These are phyloP conservation scores for Arctocebus calabarensis DNA, from an alignment of 2,797 vertebrate species.

Conservation along the genomic window DNA sequence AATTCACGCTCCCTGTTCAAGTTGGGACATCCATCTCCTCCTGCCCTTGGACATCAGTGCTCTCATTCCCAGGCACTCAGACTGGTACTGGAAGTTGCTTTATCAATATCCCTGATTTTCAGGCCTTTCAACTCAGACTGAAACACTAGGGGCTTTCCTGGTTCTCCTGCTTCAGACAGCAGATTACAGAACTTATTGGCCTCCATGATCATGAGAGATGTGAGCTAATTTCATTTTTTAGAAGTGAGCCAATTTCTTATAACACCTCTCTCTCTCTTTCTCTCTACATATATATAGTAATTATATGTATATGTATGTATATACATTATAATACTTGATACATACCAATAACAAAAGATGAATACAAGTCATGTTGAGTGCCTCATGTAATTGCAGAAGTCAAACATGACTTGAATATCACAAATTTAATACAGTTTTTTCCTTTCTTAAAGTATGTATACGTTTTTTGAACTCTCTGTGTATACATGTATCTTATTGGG, in stretches of 20 bases:
- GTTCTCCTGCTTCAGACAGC: background rate
- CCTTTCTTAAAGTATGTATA: too few species aligned
- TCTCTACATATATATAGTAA: background rate
- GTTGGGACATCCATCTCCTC: background rate
- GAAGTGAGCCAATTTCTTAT: background rate
- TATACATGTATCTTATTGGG: background rate
- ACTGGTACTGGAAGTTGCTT: background rate
- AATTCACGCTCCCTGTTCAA: background rate
- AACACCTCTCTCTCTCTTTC: background rate
- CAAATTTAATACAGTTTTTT: too few species aligned
- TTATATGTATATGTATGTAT: too few species aligned
- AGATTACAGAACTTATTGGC: background rate
- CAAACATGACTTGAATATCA: too few species aligned
- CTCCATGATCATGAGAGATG: background rate
- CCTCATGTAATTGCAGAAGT: too few species aligned
- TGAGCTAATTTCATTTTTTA: background rate
- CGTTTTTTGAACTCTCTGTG: background rate
- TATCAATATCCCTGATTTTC: background rate
- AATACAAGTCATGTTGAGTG: too few species aligned
- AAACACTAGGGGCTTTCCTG: background rate
- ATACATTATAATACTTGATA: too few species aligned
- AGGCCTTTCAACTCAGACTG: background rate
- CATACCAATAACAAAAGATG: too few species aligned
- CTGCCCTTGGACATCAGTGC: background rate
- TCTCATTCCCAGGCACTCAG: background rate